These are phyloP conservation scores for Idaea biselata DNA, from an alignment of 2,888 invertebrate species.

Conservation along the genomic window DNA sequence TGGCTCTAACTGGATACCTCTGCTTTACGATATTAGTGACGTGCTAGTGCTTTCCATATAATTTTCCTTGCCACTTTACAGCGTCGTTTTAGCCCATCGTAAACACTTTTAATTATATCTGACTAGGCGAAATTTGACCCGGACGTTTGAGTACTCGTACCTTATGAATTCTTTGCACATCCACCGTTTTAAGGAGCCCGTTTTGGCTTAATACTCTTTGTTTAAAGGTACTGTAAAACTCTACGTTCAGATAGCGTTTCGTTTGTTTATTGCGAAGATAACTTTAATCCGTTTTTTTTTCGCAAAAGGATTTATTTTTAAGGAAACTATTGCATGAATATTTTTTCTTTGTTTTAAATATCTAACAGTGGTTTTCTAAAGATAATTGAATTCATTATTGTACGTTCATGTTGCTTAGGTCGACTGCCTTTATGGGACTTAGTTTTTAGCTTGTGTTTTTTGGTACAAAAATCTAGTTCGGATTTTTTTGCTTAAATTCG, in stretches of 20 bases:
- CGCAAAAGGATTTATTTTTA: slow-evolving; percentile 2
- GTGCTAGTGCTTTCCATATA: slow-evolving; percentile 55
- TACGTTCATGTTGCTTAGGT: slow-evolving; percentile 11
- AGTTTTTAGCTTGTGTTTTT: background rate
- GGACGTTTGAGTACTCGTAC: slow-evolving; percentile 35
- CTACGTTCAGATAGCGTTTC: slow-evolving; percentile 18
- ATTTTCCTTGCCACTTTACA: slow-evolving; percentile 65
- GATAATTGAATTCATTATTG: slow-evolving; percentile 14
- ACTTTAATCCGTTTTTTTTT: slow-evolving; percentile 3
- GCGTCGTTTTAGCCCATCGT: slow-evolving; percentile 68
- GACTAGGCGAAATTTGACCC: slow-evolving; percentile 60
- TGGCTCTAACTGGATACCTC: slow-evolving; percentile 32
- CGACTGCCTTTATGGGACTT: background rate
- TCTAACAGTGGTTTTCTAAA: background rate
- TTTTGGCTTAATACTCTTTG: slow-evolving; percentile 45
- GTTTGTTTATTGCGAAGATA: slow-evolving; percentile 1
- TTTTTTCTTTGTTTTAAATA: background rate
- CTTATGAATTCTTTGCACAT: slow-evolving; percentile 55
- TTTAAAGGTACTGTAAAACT: slow-evolving; percentile 47
- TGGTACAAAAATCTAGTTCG: background rate
- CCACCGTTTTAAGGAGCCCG: slow-evolving; percentile 42
- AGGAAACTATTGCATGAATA: slow-evolving; percentile 5
- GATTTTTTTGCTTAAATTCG: background rate
- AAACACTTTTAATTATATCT: slow-evolving; percentile 72
- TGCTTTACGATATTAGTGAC: slow-evolving; percentile 57